phyloP scores from a whole-genome alignment of 2,113 vertebrate genomes.

The Corydoras sp. region DNA sequence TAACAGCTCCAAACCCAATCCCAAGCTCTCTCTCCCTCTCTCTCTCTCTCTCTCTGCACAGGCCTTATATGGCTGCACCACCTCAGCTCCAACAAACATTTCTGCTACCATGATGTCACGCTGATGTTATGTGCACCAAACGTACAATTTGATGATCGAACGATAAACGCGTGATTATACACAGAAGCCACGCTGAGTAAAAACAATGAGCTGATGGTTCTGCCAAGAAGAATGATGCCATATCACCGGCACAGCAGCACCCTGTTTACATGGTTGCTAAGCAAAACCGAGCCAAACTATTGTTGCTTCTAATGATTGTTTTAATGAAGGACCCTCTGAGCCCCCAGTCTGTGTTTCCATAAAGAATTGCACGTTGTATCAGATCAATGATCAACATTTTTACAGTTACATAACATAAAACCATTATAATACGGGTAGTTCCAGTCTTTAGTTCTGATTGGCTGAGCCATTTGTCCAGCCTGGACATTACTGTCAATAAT shows the following conservation, averaged over 20 bases:
- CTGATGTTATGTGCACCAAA: constrained; percentile 1
- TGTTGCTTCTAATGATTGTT: constrained; percentile 7
- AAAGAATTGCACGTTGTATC: too few species aligned
- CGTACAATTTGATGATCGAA: neutral
- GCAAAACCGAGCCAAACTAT: neutral
- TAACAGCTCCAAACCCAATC: constrained; percentile 15
- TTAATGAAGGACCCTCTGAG: neutral
- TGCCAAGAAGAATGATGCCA: constrained; percentile 51
- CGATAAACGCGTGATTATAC: neutral
- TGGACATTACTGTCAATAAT: too few species aligned
- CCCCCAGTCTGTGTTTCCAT: too few species aligned
- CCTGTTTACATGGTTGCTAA: constrained; percentile 38
- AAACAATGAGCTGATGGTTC: constrained; percentile 21
- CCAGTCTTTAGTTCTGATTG: too few species aligned
- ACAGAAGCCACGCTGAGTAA: neutral
- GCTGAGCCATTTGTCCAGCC: too few species aligned
- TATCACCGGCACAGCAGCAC: constrained; percentile 39
- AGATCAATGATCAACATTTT: too few species aligned
- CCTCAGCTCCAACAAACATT: constrained; percentile 14
- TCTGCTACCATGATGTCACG: constrained; percentile 4
- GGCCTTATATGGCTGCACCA: constrained; percentile 32
- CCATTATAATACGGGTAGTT: too few species aligned
- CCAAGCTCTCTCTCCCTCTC: neutral
- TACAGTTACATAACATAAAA: too few species aligned
- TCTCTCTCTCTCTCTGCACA: neutral